Evolutionary conservation across 2,797 vertebrate genomes (phyloP).

Genomic region (Huso huso): DNA sequence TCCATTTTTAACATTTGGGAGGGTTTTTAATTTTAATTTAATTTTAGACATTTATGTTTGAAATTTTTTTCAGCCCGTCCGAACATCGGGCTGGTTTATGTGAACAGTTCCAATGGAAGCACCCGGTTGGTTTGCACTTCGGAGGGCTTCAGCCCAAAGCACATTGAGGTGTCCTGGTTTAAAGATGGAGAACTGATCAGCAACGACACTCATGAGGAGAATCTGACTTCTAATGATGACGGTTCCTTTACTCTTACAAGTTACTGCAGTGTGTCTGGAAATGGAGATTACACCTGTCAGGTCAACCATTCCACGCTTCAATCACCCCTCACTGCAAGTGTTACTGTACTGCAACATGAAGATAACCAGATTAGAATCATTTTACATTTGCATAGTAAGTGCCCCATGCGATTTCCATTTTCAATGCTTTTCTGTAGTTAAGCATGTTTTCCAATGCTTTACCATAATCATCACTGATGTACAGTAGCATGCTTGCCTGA

Average conservation of each 20-base stretch:
- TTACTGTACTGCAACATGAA: neutral
- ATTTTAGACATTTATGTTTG: no score
- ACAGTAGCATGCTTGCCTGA: no score
- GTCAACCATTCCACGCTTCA: constrained; percentile 22
- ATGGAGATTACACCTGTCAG: constrained; percentile 22
- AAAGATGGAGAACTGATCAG: constrained; percentile 16
- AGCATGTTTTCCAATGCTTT: no score
- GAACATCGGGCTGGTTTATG: constrained; percentile 18
- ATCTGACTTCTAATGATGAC: constrained; percentile 8
- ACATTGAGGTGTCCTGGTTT: constrained; percentile 18
- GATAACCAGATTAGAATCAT: neutral
- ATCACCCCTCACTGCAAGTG: constrained; percentile 11
- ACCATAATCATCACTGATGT: no score
- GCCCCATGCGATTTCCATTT: no score
- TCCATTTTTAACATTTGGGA: no score
- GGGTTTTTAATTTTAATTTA: no score
- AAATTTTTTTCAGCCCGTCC: constrained; percentile 2
- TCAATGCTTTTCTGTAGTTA: no score
- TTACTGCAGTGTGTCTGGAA: constrained; percentile 17
- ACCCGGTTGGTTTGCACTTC: constrained; percentile 21
- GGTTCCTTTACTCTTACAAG: constrained; percentile 22
- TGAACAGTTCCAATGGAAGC: constrained; percentile 8
- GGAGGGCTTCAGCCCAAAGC: constrained; percentile 21
- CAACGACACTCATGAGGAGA: constrained; percentile 14
- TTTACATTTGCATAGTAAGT: no score